Evolutionary conservation across 2,888 invertebrate species (phyloP), one percentile per base, ranked within the genome.

Genomic region (Drosophila robusta): DNA sequence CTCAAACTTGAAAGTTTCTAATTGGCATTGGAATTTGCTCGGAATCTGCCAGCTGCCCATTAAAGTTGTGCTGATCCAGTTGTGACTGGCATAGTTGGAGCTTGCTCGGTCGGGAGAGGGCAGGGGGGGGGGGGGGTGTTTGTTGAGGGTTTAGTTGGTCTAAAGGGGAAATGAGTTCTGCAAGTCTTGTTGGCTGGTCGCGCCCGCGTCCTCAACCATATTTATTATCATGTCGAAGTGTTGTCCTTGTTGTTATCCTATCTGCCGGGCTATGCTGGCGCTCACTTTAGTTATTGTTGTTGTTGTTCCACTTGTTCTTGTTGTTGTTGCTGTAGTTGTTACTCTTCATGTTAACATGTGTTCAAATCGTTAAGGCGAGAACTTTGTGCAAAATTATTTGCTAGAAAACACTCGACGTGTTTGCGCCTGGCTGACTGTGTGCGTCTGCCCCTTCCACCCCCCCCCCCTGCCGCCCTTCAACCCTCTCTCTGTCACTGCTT

Each of bases 391-490:
- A 83, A 88, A 83, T 83, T 83, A 83, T 83, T 83, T 83, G 83
- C 80, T 77, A 88, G 87, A 86, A 86, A 88, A 83, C 89, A 88
- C 89, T 83, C 83, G 80, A 83, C 84, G 80, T 88, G 89, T 88
- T 83, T 83, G 84, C 83, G 84, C 89, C 87, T 86, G 77, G 70
- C 79, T 80, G 80, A 47, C 67, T 78, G 56, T 50, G 41, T 56
- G 58, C 41, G 11, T 49, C 42, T 46, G n/a, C 9, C 32, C 39
- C 18, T 2, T 18, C 18, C 18, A n/a, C 18, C 18, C 18, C 18
- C 2, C 22, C 5, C 4, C 8, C 32, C 16, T n/a, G 9, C 6
- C n/a, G 22, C 7, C 22, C 4, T 4, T 22, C 22, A 22, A 22
- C 4, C 29, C 22, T 8, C 22, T 42, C 36, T 22, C 3, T 4